These are phyloP conservation scores for Agapornis canus DNA, from an alignment of 2,797 vertebrate species.

Conservation along the genomic window DNA sequence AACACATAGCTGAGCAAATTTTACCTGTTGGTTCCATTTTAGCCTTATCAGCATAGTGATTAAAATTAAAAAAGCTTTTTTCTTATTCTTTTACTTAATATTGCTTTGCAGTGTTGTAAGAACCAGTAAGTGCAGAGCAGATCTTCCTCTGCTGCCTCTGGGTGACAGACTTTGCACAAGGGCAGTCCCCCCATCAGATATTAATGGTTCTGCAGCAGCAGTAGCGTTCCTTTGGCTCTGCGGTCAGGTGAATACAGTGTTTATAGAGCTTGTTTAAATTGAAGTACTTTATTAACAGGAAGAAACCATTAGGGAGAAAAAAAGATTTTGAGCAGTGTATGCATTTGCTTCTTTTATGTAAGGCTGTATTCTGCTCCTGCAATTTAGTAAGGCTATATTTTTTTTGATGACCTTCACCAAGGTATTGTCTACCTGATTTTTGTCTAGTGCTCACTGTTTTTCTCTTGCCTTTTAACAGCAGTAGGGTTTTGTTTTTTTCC, in stretches of 20 bases:
- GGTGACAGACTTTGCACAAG: not conserved
- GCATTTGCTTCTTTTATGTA: not conserved
- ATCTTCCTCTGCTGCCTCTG: not conserved
- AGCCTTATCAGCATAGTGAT: not conserved
- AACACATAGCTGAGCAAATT: not conserved
- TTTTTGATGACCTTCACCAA: not conserved
- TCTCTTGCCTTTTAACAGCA: not conserved
- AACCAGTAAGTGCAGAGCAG: not conserved
- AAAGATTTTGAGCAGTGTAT: not conserved
- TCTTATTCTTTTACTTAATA: not conserved
- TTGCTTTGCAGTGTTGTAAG: not conserved
- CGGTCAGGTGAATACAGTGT: not conserved
- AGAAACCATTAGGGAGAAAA: not conserved
- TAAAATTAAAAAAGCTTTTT: not conserved
- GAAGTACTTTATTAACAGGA: not conserved
- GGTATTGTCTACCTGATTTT: not conserved
- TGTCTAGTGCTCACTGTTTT: not conserved
- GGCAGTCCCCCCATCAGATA: not conserved
- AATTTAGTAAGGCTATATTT: not conserved
- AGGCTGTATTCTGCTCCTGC: not conserved
- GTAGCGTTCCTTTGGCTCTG: not conserved
- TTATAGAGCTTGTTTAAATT: not conserved
- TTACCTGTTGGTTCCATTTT: not conserved
- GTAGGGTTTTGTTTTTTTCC: fast-evolving
- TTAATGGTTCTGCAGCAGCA: not conserved